phyloP scores from a whole-genome alignment of 2,797 vertebrate genomes.

The Dicrostonyx torquatus region DNA sequence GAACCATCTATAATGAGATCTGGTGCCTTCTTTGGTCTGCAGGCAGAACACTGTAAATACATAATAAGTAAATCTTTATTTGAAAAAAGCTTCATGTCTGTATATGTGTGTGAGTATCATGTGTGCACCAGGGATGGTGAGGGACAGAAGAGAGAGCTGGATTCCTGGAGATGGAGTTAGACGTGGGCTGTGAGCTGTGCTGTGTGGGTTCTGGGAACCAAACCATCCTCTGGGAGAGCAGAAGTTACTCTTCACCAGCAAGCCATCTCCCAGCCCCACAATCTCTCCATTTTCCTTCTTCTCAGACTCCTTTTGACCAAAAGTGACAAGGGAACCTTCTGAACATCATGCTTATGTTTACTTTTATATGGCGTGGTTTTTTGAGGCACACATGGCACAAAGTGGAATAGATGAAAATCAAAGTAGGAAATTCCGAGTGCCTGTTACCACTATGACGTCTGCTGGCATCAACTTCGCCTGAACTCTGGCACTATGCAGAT shows the following conservation, averaged over 20 bases:
- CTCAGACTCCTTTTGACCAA: not conserved
- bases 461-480: constrained; percentile 3
- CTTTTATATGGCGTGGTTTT: not conserved
- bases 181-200: not conserved
- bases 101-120: no score
- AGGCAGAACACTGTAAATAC: no score
- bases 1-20: no score
- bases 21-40: no score
- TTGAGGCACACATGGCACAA: not conserved
- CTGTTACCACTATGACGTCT: not conserved
- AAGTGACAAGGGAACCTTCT: not conserved
- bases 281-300: not conserved
- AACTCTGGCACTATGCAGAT: not conserved
- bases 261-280: not conserved
- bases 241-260: not conserved
- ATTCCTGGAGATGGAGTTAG: not conserved
- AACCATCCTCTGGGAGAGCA: not conserved
- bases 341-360: not conserved
- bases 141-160: not conserved
- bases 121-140: not conserved
- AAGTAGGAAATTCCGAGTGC: not conserved
- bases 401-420: not conserved
- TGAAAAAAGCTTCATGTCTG: not conserved
- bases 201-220: not conserved
- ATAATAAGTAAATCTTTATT: no score